Evolutionary conservation across 2,888 invertebrate species (phyloP).

Genomic region (Rhagophthalmus giganteus): DNA sequence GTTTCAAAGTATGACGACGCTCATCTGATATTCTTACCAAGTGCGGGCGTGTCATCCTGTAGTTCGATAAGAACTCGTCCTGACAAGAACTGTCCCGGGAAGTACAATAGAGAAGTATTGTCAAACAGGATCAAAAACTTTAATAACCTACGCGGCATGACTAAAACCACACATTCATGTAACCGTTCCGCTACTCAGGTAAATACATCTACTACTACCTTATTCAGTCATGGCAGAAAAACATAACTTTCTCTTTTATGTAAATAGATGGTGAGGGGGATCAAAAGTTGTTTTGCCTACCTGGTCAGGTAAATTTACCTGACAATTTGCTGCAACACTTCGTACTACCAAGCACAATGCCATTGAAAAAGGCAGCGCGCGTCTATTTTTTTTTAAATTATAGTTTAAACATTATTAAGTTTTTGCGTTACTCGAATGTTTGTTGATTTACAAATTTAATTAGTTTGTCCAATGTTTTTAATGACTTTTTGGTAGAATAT

Average conservation of each 20-base stretch:
- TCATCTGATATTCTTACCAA: slow-evolving; percentile 63
- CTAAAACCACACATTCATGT: slow-evolving; percentile 33
- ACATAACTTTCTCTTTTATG: slow-evolving; percentile 42
- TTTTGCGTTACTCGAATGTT: no score
- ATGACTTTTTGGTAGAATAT: no score
- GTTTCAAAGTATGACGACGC: slow-evolving; percentile 20
- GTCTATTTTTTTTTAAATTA: no score
- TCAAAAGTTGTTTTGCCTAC: background rate
- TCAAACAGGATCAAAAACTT: slow-evolving; percentile 94
- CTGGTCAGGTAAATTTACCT: no score
- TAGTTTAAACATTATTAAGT: no score
- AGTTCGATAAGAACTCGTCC: slow-evolving; percentile 90
- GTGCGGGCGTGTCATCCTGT: slow-evolving; percentile 90
- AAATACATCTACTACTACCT: slow-evolving; percentile 32
- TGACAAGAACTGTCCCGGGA: slow-evolving; percentile 91
- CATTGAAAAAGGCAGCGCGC: no score
- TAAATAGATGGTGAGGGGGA: slow-evolving; percentile 25
- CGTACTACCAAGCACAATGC: no score
- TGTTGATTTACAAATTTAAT: no score
- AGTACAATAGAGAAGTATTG: slow-evolving; percentile 89
- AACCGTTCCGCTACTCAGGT: slow-evolving; percentile 17
- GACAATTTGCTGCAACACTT: no score
- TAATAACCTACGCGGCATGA: slow-evolving; percentile 84
- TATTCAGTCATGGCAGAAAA: slow-evolving; percentile 34
- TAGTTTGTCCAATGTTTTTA: no score